Evolutionary conservation across 92 coral and sea anemone genomes (phyloP).

Genomic region (Palythoa grandiflora): DNA sequence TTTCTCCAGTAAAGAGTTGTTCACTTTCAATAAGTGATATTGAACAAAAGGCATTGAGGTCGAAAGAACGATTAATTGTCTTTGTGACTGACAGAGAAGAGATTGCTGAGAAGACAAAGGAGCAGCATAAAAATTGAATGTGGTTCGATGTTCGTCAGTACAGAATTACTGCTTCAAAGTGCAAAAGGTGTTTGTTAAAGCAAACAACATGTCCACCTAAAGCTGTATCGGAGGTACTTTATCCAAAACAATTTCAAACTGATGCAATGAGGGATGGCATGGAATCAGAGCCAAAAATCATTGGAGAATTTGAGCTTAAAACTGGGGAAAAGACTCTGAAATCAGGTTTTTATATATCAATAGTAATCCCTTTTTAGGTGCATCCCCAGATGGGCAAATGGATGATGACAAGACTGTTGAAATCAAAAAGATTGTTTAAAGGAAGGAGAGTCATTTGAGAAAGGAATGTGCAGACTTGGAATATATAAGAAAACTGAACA

Average conservation of each 20-base stretch:
- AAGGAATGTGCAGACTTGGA: constrained; percentile 66
- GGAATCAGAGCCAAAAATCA: constrained; percentile 27
- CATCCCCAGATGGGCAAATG: constrained; percentile 42
- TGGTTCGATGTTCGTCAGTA: constrained; percentile 77
- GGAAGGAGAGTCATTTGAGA: constrained; percentile 57
- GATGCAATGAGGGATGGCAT: constrained; percentile 36
- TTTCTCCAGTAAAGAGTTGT: constrained; percentile 66
- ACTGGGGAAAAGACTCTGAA: constrained; percentile 40
- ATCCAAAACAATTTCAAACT: constrained; percentile 15
- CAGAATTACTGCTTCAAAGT: constrained; percentile 37
- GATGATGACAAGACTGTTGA: constrained; percentile 32
- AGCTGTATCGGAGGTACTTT: constrained; percentile 38
- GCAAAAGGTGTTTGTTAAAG: constrained; percentile 33
- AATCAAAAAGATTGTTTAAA: constrained; percentile 21
- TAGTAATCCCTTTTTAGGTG: constrained; percentile 37
- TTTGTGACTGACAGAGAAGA: too few species aligned
- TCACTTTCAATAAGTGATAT: too few species aligned
- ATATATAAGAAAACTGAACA: constrained; percentile 58
- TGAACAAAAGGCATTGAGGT: constrained; percentile 64
- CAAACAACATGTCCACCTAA: constrained; percentile 44
- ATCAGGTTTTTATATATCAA: constrained; percentile 46
- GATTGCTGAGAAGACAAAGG: constrained; percentile 65
- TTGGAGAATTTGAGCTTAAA: constrained; percentile 30
- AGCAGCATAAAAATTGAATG: constrained; percentile 54
- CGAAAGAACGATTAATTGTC: constrained; percentile 55